A percentile compares a stretch with the other conserved stretches of the same genome.
phyloP scores from a whole-genome alignment of 2,888 invertebrate genomes.

The Pollenia amentaria region DNA sequence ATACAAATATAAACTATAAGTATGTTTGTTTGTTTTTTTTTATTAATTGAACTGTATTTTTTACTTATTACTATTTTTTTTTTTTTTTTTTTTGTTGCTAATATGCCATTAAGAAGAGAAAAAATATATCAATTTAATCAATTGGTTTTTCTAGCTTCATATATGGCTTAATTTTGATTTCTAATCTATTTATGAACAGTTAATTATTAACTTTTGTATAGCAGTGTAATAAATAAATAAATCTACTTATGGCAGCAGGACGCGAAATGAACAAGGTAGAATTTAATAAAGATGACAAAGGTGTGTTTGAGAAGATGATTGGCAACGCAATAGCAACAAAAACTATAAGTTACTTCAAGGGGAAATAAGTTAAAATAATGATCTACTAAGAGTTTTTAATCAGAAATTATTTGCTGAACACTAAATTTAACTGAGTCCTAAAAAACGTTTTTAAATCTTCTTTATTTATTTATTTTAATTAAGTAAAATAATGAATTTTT shows the following conservation, averaged over 20 bases:
- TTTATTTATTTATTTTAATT: too few species aligned
- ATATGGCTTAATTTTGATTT: conserved; percentile 65
- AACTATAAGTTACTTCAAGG: conserved; percentile 21
- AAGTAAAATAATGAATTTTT: too few species aligned
- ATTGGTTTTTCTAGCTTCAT: conserved; percentile 47
- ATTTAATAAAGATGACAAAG: conserved; percentile 53
- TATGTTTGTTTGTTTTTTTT: not conserved
- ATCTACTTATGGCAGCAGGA: conserved; percentile 19
- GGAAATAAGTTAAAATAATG: conserved; percentile 11
- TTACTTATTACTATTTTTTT: not conserved
- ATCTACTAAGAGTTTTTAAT: not conserved
- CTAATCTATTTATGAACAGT: conserved; percentile 53
- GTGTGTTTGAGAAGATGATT: conserved; percentile 26
- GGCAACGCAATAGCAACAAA: conserved; percentile 8
- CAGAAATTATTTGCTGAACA: not conserved
- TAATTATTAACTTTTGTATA: conserved; percentile 50
- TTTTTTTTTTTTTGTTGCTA: conserved; percentile 33
- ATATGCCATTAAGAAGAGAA: conserved; percentile 43
- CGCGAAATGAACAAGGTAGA: conserved; percentile 38
- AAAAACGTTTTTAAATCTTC: too few species aligned
- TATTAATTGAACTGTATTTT: conserved; percentile 60
- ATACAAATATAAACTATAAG: conserved; percentile 38
- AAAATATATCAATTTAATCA: conserved; percentile 26
- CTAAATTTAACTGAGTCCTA: too few species aligned
- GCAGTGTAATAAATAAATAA: conserved; percentile 14